These are phyloP conservation scores for Homarus americanus DNA, from an alignment of 1,140 invertebrate species.

Conservation along the genomic window DNA sequence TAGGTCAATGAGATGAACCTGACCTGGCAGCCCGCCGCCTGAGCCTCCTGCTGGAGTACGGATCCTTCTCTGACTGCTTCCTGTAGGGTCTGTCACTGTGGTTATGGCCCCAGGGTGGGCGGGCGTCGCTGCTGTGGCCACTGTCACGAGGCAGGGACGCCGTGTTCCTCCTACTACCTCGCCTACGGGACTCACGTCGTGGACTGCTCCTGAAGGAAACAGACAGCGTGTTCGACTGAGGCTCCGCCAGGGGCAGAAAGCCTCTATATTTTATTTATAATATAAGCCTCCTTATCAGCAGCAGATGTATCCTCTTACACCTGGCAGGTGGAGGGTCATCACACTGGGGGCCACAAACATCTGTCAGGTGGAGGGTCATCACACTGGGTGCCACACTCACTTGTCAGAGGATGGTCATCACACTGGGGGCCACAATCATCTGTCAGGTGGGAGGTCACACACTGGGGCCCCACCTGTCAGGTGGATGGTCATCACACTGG, in stretches of 20 bases:
- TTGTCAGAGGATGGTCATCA: too few species aligned
- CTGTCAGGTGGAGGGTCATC: constrained; percentile 26
- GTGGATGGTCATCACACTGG: too few species aligned
- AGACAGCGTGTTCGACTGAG: too few species aligned
- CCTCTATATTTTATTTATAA: too few species aligned
- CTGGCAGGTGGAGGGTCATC: too few species aligned
- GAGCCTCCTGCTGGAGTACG: constrained; percentile 55
- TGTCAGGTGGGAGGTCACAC: constrained; percentile 12
- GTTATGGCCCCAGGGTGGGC: constrained; percentile 63
- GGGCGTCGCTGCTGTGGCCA: constrained; percentile 54
- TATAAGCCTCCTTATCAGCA: too few species aligned
- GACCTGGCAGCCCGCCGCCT: constrained; percentile 53
- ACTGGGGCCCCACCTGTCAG: too few species aligned
- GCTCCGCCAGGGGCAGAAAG: too few species aligned
- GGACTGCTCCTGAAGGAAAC: background rate
- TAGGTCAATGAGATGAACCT: background rate
- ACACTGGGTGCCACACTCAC: constrained; percentile 58
- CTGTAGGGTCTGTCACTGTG: constrained; percentile 68
- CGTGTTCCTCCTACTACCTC: constrained; percentile 32
- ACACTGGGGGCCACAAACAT: background rate
- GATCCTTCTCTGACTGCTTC: constrained; percentile 70
- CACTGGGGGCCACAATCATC: too few species aligned
- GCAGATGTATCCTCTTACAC: too few species aligned
- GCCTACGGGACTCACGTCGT: background rate
- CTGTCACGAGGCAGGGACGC: constrained; percentile 45